Evolutionary conservation across 1,140 invertebrate genomes (phyloP).

Genomic region (Coptotermes formosanus): DNA sequence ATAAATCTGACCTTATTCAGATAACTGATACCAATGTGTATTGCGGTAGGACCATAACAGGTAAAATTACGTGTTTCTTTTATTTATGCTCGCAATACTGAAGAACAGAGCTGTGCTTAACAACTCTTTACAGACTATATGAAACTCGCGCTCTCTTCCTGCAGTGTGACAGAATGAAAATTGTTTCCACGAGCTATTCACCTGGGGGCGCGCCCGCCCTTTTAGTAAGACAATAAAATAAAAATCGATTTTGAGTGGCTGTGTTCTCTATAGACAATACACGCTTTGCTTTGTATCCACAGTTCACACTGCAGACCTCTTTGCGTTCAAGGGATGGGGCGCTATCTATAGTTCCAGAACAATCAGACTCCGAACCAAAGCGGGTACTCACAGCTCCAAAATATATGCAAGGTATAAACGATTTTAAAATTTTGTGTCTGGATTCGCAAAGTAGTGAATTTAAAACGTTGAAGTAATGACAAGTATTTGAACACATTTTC

Average conservation of each 20-base stretch:
- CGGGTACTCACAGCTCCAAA: not conserved
- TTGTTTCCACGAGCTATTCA: not conserved
- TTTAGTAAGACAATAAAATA: conserved; percentile 6
- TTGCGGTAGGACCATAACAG: too few relatives aligned
- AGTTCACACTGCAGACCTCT: not conserved
- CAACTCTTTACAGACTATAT: not conserved
- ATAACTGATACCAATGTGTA: too few relatives aligned
- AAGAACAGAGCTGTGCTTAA: not conserved
- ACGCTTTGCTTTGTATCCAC: not conserved
- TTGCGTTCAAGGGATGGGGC: not conserved
- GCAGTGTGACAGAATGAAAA: conserved; percentile 7
- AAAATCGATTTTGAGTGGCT: conserved; percentile 12
- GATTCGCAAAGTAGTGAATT: not conserved
- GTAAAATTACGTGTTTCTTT: not conserved
- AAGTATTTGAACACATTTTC: too few relatives aligned
- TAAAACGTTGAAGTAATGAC: too few relatives aligned
- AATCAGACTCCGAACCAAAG: not conserved
- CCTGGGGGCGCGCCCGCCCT: not conserved
- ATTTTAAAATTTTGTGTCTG: not conserved
- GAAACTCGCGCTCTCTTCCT: not conserved
- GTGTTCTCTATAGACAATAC: not conserved
- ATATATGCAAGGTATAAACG: not conserved
- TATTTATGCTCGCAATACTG: not conserved
- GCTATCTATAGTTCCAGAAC: not conserved
- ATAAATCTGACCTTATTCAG: too few relatives aligned